Evolutionary conservation across 2,797 vertebrate genomes (phyloP).

Genomic region (Enteromius argenteus): DNA sequence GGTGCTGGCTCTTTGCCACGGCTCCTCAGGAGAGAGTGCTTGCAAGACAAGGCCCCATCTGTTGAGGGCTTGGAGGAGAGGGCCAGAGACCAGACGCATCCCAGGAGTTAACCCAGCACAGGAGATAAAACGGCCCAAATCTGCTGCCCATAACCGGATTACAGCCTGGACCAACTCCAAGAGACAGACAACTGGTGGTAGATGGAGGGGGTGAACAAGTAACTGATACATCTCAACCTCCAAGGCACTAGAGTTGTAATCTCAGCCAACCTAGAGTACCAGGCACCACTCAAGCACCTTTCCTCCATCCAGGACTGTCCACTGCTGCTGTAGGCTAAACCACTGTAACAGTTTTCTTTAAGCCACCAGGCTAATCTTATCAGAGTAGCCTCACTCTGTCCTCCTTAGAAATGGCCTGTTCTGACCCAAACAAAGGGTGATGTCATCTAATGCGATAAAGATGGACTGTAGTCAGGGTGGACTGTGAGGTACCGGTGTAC

Average conservation of each 20-base stretch:
- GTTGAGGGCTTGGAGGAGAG: slow-evolving; percentile 40
- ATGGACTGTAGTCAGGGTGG: not conserved
- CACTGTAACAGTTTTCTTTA: slow-evolving; percentile 20
- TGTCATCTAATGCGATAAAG: not conserved
- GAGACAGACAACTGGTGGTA: slow-evolving; percentile 24
- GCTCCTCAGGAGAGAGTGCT: slow-evolving; percentile 40
- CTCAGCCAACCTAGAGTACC: slow-evolving; percentile 12
- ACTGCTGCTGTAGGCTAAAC: not conserved
- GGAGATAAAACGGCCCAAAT: slow-evolving; percentile 41
- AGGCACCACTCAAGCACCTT: not conserved
- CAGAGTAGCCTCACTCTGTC: slow-evolving; percentile 18
- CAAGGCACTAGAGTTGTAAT: not conserved
- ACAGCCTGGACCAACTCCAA: slow-evolving; percentile 43
- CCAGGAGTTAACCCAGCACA: slow-evolving; percentile 46
- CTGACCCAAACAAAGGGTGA: slow-evolving; percentile 13
- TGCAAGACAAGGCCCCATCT: slow-evolving; percentile 53
- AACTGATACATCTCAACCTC: slow-evolving; percentile 32
- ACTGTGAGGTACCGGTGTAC: not conserved
- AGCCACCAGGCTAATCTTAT: not conserved
- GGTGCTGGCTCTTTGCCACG: slow-evolving; percentile 39
- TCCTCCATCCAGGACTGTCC: not conserved
- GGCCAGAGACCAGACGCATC: slow-evolving; percentile 45
- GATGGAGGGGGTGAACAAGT: slow-evolving; percentile 12
- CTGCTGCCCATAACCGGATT: slow-evolving; percentile 54
- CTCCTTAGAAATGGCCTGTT: not conserved